Evolutionary conservation across 2,888 invertebrate species (phyloP).

Genomic region (Drosophila meridiana): DNA sequence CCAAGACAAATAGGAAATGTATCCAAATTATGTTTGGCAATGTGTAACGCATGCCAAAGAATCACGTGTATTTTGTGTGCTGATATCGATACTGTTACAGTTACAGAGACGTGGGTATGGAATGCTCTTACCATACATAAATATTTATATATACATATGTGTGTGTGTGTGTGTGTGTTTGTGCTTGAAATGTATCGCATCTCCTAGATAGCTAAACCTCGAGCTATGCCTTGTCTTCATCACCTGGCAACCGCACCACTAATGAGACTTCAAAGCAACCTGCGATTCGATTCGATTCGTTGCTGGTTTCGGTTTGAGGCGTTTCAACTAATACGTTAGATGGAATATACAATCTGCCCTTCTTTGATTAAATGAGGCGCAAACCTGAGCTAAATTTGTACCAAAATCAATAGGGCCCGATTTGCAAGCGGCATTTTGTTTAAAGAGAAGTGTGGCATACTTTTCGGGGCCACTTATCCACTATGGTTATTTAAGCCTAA

Average conservation of each 20-base stretch:
- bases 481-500: not conserved
- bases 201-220: constrained; percentile 7
- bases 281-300: constrained; percentile 65
- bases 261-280: constrained; percentile 74
- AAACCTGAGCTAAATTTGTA: constrained; percentile 48
- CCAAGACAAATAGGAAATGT: constrained; percentile 44
- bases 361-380: constrained; percentile 62
- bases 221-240: constrained; percentile 33
- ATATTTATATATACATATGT: not conserved
- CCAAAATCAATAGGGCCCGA: constrained; percentile 54
- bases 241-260: constrained; percentile 75
- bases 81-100: constrained; percentile 36
- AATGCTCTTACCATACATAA: not conserved
- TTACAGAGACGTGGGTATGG: constrained; percentile 11
- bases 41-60: constrained; percentile 26
- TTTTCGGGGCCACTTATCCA: constrained; percentile 9
- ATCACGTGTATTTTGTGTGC: constrained; percentile 30
- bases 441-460: constrained; percentile 25
- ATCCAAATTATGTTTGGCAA: constrained; percentile 38
- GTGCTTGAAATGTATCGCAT: constrained; percentile 11
- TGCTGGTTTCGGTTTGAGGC: constrained; percentile 49
- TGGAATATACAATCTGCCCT: constrained; percentile 24
- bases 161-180: constrained; percentile 14
- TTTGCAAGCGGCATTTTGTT: not conserved
- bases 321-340: constrained; percentile 39